Base-by-base conservation (phyloP, 2,113 vertebrate species). In the Pygoscelis adeliae region DNA sequence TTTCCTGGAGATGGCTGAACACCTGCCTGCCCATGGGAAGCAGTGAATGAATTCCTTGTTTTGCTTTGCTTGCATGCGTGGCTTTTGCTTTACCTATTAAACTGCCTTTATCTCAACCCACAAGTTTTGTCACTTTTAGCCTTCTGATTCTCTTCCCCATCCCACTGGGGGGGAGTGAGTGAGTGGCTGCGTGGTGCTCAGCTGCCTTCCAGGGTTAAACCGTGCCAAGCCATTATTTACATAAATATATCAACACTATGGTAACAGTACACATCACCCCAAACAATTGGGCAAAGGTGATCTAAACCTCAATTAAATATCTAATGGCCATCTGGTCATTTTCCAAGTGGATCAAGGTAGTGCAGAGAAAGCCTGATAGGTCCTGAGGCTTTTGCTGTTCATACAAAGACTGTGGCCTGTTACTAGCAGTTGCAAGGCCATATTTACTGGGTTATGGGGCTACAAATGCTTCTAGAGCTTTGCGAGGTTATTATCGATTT, bases 111-210 rank as follows among this genome's bases (percentile, higher is more conserved):
- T 22, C 8, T 67, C 58, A 56, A 5, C 12, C 4, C 49, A 36
- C 0, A 2, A 38, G 2, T 83, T 65, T 87, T 74, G 23, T 40
- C 18, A 80, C 6, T 73, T 83, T 56, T 34, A 11, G 5, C 5
- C 10, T 62, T 87, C 50, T 13, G 30, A 18, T 66, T 76, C 34
- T 27, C 14, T 76, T 26, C 14, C 9, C 32, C 36, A 5, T 21
- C 17, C 40, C 15, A 42, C 5, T 4, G 5, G 3, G 13, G 56
- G 21, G 8, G 16, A 52, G 13, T 4, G 17, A 79, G 17, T 1
- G 1, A 61, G 11, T 2, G 6, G 15, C 38, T 73, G 15, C 5
- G 11, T 3, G 6, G 13, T 4, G 4, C 38, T 74, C 16, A 76
- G 15, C 11, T 80, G 15, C n/a, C 72, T 34, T 10, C 14, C 13